phyloP scores from a whole-genome alignment of 2,797 vertebrate genomes.

The Syncerus caffer region DNA sequence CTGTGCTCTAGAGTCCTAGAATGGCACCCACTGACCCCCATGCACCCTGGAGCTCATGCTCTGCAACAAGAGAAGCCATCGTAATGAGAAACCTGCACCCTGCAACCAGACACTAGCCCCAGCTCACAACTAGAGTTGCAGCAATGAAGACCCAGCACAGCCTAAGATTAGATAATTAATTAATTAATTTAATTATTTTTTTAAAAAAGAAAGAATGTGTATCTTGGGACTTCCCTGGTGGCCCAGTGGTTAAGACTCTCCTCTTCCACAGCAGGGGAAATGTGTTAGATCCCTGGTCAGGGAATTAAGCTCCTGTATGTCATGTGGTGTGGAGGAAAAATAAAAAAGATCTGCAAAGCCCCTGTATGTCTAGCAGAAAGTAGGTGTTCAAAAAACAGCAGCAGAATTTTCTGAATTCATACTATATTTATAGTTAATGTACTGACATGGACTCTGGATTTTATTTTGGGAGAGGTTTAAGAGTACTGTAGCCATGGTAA shows the following conservation, averaged over 20 bases:
- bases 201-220: neutral
- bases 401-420: neutral
- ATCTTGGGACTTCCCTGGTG: neutral
- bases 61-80: neutral
- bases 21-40: neutral
- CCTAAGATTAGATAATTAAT: neutral
- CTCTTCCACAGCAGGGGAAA: neutral
- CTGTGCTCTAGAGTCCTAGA: neutral
- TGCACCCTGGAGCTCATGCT: neutral
- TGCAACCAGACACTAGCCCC: neutral
- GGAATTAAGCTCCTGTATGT: neutral
- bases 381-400: neutral
- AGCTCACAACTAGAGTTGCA: neutral
- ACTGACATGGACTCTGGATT: neutral
- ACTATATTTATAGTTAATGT: neutral
- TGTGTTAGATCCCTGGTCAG: neutral
- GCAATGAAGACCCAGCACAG: neutral
- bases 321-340: rapidly evolving
- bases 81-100: neutral
- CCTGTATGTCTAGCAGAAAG: neutral
- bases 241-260: neutral
- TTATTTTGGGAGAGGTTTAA: constrained; percentile 31
- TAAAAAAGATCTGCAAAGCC: constrained; percentile 14
- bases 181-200: neutral
- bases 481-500: neutral